A percentile compares a stretch with the other conserved stretches of the same genome.
These are phyloP conservation scores for Imbricaverruca yamaguchii DNA, from an alignment of 2,888 invertebrate genomes.

Conservation along the genomic window DNA sequence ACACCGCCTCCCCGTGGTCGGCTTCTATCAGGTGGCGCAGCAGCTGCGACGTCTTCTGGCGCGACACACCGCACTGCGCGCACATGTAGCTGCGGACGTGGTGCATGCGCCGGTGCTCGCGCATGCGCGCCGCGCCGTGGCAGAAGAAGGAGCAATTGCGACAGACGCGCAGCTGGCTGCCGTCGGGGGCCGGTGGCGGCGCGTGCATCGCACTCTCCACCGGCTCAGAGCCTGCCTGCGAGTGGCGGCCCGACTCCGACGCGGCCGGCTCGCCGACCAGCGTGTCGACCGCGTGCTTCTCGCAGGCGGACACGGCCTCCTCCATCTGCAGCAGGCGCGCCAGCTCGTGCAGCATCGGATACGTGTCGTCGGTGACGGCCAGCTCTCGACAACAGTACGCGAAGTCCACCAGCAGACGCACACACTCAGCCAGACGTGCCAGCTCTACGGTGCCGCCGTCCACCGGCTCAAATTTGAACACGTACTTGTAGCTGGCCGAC, in stretches of 20 bases:
- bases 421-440: background rate
- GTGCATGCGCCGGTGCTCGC: constrained; percentile 19
- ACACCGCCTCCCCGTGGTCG: constrained; percentile 37
- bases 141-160: constrained; percentile 8
- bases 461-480: background rate
- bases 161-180: background rate
- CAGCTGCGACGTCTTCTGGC: constrained; percentile 19
- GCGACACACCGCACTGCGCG: background rate
- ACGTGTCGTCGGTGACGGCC: background rate
- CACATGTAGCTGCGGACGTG: constrained; percentile 20
- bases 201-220: background rate
- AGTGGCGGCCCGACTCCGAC: background rate
- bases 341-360: constrained; percentile 4
- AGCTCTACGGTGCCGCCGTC: background rate
- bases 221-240: background rate
- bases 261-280: background rate
- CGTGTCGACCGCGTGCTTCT: constrained; percentile 11
- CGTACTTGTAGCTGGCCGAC: background rate
- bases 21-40: constrained; percentile 31
- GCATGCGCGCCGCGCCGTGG: constrained; percentile 10
- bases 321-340: constrained; percentile 5
- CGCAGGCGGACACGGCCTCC: background rate
- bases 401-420: background rate
- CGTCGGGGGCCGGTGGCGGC: background rate
- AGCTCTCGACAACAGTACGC: background rate